These are phyloP conservation scores for Microctenopoma steveboyesi DNA, from an alignment of 2,797 vertebrate species.

Conservation along the genomic window DNA sequence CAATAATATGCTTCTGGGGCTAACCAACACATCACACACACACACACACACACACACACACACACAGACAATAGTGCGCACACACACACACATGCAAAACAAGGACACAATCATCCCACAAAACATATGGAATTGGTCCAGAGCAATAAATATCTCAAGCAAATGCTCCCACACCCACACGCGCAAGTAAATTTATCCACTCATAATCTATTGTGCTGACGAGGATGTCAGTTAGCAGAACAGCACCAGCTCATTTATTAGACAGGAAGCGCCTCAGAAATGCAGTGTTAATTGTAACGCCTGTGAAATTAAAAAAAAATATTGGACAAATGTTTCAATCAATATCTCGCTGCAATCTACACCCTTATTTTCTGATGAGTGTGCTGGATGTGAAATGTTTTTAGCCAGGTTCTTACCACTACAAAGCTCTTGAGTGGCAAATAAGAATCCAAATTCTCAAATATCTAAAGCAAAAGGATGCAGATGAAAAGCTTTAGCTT, in stretches of 20 bases:
- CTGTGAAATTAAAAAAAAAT: neutral
- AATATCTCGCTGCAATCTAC: neutral
- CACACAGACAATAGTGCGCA: slow-evolving; percentile 16
- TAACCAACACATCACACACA: slow-evolving; percentile 69
- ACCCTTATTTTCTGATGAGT: neutral
- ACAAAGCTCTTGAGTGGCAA: neutral
- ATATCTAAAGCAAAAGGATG: neutral
- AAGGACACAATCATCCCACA: slow-evolving; percentile 61
- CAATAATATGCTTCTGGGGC: slow-evolving; percentile 84
- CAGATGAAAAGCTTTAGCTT: neutral
- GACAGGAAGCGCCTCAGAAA: slow-evolving; percentile 15
- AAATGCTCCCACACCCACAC: slow-evolving; percentile 43
- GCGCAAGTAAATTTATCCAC: slow-evolving; percentile 21
- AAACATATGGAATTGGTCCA: slow-evolving; percentile 70
- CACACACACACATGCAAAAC: slow-evolving; percentile 44
- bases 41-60: slow-evolving; percentile 38
- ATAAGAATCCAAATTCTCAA: neutral
- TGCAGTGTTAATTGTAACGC: slow-evolving; percentile 8
- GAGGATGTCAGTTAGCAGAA: slow-evolving; percentile 25
- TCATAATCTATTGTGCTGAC: slow-evolving; percentile 40
- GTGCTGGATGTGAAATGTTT: neutral
- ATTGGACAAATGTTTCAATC: slow-evolving; percentile 13
- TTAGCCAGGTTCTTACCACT: neutral
- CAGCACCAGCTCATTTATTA: slow-evolving; percentile 16
- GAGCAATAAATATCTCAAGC: slow-evolving; percentile 60